Evolutionary conservation across 2,113 vertebrate species (phyloP).

Genomic region (Tricholaema leucomelas): DNA sequence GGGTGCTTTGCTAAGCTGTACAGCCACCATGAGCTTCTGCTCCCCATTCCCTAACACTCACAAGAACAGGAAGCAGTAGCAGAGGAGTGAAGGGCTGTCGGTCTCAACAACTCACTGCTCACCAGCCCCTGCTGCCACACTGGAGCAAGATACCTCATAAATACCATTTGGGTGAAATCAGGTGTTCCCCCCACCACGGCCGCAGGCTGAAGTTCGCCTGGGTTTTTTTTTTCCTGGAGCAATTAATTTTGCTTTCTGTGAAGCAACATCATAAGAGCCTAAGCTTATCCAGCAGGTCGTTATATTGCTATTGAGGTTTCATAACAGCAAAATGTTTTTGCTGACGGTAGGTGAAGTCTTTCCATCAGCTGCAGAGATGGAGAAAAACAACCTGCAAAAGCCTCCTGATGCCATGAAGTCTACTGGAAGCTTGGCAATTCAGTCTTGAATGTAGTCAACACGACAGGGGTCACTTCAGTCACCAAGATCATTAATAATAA

Average conservation of each 20-base stretch:
- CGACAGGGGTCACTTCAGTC: slow-evolving; percentile 12
- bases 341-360: background rate
- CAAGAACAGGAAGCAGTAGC: background rate
- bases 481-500: background rate
- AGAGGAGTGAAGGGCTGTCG: background rate
- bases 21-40: background rate
- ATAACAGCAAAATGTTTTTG: background rate
- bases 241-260: background rate
- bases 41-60: fast-evolving
- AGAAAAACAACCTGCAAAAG: slow-evolving; percentile 51
- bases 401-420: slow-evolving; percentile 21
- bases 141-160: background rate
- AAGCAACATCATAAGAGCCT: background rate
- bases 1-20: background rate
- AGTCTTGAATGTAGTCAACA: slow-evolving; percentile 25
- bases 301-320: background rate
- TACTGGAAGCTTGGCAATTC: background rate
- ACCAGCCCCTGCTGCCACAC: background rate
- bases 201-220: background rate
- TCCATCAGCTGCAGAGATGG: background rate
- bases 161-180: background rate
- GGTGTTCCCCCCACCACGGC: background rate
- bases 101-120: background rate
- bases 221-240: background rate
- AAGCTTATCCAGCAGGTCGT: background rate